A percentile compares a stretch with the other conserved stretches of the same genome.
Evolutionary conservation across 2,797 vertebrate species (phyloP).

Genomic region (Enteromius paludinosus): DNA sequence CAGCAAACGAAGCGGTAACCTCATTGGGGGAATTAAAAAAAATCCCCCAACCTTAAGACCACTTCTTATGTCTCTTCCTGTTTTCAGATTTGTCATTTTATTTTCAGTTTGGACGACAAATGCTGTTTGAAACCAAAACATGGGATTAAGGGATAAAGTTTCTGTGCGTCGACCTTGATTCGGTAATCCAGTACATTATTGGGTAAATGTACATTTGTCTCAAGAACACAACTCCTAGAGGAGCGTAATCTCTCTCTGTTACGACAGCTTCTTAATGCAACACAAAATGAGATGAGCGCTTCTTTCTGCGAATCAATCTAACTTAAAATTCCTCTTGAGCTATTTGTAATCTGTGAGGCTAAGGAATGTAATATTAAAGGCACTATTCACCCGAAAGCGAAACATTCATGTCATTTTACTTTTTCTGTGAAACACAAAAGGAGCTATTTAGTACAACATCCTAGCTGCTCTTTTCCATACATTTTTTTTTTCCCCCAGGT

Average conservation of each 20-base stretch:
- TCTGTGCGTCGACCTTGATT: constrained; percentile 81
- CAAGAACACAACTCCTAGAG: constrained; percentile 29
- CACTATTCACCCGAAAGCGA: background rate
- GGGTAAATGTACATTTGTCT: constrained; percentile 49
- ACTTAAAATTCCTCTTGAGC: constrained; percentile 4
- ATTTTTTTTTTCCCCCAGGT: no score
- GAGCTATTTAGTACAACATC: background rate
- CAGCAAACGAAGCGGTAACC: background rate
- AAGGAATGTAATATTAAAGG: constrained; percentile 8
- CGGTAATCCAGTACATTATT: constrained; percentile 81
- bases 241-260: constrained; percentile 18
- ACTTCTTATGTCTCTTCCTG: constrained; percentile 75
- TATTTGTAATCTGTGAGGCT: constrained; percentile 14
- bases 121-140: constrained; percentile 83
- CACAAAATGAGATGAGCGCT: constrained; percentile 19
- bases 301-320: constrained; percentile 34
- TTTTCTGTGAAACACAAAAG: background rate
- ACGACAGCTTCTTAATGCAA: constrained; percentile 33
- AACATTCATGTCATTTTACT: background rate
- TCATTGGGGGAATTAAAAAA: background rate
- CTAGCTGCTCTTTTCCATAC: background rate
- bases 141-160: constrained; percentile 83
- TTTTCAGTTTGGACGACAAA: constrained; percentile 79
- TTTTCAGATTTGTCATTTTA: constrained; percentile 80
- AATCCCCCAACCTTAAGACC: constrained; percentile 65